Base-by-base conservation (phyloP, 2,888 invertebrate species). In the Drosophila paucipuncta region DNA sequence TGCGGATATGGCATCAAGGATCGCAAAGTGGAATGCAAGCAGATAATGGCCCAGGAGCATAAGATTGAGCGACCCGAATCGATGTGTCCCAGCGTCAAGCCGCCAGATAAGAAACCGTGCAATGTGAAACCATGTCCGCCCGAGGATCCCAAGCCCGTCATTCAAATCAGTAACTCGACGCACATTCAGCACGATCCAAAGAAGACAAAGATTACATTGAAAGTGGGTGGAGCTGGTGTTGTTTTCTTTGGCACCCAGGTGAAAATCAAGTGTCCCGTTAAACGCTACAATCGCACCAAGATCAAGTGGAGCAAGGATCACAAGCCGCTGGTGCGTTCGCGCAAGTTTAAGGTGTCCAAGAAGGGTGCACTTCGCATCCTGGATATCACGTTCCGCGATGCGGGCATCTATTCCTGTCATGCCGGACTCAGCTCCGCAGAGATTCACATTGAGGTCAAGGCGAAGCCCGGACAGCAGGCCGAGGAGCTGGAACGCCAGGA, bases 191-290 rank as follows among this genome's bases (percentile, higher is more conserved):
- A 96, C 78, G 97, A 97, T 90, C 96, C 96, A 0, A 96, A 96
- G 89, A 96, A 96, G 93, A 96, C 96, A 76, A 97, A 97, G 94
- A 95, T 97, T 18, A 96, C 97, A 1, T 94, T 98, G 0, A 97
- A 97, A 93, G 97, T 99, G 0, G 98, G 98, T 0, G 98, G 98
- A 0, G 96, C 96, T 1, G 99, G 98, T 0, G 97, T 97, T 1
- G 96, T 99, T 57, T 98, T 97, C 94, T 96, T 97, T 86, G 98
- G 98, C 11, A 97, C 98, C 0, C 97, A 97, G 90, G 96, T 99
- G 70, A 98, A 98, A 94, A 97, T 99, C 82, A 97, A 98, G 92
- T 99, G 99, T 91, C 98, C 98, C 0, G 97, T 98, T 30, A 97
- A 97, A 91, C 96, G 93, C 2, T 96, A 95, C 92, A 96, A 96